phyloP scores from a whole-genome alignment of 2,888 invertebrate species.

The Cephus pulcher region DNA sequence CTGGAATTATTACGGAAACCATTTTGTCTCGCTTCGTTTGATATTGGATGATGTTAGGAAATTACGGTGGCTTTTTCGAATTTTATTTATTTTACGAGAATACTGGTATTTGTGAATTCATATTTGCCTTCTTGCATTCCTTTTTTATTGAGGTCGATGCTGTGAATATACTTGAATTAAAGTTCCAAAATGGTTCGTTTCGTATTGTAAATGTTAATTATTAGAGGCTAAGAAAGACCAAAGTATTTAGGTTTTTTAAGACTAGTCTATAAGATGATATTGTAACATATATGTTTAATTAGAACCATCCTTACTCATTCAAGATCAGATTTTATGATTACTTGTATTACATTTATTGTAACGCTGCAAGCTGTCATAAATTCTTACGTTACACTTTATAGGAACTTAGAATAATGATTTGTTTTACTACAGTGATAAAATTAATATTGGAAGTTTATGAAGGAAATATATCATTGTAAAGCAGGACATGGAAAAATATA shows the following conservation, averaged over 20 bases:
- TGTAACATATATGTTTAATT: not conserved
- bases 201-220: slow-evolving; percentile 1
- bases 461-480: too few species aligned
- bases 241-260: slow-evolving; percentile 31
- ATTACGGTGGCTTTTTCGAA: not conserved
- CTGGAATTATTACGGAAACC: not conserved
- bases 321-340: not conserved
- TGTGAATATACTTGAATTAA: not conserved
- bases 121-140: not conserved
- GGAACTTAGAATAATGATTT: not conserved
- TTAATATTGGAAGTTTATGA: not conserved
- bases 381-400: not conserved
- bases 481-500: not conserved
- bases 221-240: slow-evolving; percentile 37
- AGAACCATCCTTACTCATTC: not conserved
- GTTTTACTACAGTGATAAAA: not conserved
- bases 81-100: not conserved
- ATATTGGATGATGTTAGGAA: not conserved
- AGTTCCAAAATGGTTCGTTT: not conserved
- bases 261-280: not conserved
- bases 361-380: not conserved
- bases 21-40: slow-evolving; percentile 3
- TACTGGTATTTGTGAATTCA: not conserved
- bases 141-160: not conserved
- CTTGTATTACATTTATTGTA: not conserved